Conservation (phyloP, 2,888 invertebrate genomes). For the Spisula subtruncata region DNA sequence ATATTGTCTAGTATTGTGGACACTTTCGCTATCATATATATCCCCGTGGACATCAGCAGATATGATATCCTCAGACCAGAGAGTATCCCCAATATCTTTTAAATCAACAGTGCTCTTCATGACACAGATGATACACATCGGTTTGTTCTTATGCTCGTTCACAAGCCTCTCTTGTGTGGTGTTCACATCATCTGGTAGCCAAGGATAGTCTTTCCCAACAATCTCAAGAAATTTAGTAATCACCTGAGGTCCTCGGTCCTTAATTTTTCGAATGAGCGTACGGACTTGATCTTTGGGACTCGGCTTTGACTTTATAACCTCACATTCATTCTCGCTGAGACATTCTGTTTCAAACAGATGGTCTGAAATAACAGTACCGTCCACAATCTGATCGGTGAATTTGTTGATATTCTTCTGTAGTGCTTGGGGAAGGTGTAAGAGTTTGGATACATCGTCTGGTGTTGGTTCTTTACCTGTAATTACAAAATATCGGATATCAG, state of each 20-base stretch:
- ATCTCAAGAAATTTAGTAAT: constrained; percentile 51
- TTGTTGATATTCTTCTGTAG: constrained; percentile 39
- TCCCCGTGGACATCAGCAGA: constrained; percentile 44
- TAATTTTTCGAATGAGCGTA: constrained; percentile 46
- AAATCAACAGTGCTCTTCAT: constrained; percentile 52
- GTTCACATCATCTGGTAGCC: constrained; percentile 40
- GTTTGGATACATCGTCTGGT: constrained; percentile 17
- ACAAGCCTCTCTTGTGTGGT: constrained; percentile 29
- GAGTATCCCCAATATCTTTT: constrained; percentile 52
- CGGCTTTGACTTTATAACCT: constrained; percentile 1
- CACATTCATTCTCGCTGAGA: constrained; percentile 31
- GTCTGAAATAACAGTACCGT: neutral
- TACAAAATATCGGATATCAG: too few relatives aligned
- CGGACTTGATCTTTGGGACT: constrained; percentile 32
- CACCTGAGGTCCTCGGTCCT: constrained; percentile 26
- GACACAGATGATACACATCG: constrained; percentile 48
- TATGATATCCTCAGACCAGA: constrained; percentile 39
- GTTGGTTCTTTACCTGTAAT: constrained; percentile 23
- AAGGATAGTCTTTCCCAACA: constrained; percentile 37
- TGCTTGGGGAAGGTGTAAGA: constrained; percentile 35
- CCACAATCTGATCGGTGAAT: constrained; percentile 31
- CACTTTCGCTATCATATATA: constrained; percentile 28
- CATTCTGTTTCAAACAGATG: constrained; percentile 30
- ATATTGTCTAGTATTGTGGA: neutral
- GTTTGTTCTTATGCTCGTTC: constrained; percentile 38